Conservation (phyloP, 2,797 vertebrate species). For the Lophius americanus region DNA sequence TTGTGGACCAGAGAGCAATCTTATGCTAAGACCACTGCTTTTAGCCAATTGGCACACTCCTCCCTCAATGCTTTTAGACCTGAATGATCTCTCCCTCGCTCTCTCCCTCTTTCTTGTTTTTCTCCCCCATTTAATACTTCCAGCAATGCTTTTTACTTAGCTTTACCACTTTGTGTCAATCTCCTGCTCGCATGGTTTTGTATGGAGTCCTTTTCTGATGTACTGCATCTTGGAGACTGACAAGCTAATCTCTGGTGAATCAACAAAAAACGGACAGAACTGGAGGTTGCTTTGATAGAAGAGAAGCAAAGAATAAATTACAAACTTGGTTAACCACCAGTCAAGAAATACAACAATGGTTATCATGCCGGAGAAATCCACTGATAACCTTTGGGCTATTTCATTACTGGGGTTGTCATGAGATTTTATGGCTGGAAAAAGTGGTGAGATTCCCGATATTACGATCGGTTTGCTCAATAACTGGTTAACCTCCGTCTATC, state of each 20-base stretch:
- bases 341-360: background rate
- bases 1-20: slow-evolving; percentile 47
- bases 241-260: slow-evolving; percentile 35
- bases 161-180: slow-evolving; percentile 57
- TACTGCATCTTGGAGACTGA: slow-evolving; percentile 19
- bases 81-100: slow-evolving; percentile 52
- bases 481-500: background rate
- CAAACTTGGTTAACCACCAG: slow-evolving; percentile 24
- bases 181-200: slow-evolving; percentile 29
- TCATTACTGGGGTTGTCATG: background rate
- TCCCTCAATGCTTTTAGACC: slow-evolving; percentile 69
- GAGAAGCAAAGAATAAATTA: slow-evolving; percentile 2
- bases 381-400: no score
- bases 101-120: background rate
- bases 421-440: background rate
- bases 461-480: background rate
- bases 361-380: background rate
- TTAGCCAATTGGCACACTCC: slow-evolving; percentile 66
- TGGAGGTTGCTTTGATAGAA: slow-evolving; percentile 28
- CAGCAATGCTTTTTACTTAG: slow-evolving; percentile 55
- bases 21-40: slow-evolving; percentile 63
- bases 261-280: slow-evolving; percentile 17
- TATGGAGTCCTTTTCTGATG: slow-evolving; percentile 26
- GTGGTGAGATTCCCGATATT: background rate
- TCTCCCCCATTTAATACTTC: slow-evolving; percentile 29